Evolutionary conservation across 2,797 vertebrate species (phyloP).

Genomic region (Prunella strophiata): DNA sequence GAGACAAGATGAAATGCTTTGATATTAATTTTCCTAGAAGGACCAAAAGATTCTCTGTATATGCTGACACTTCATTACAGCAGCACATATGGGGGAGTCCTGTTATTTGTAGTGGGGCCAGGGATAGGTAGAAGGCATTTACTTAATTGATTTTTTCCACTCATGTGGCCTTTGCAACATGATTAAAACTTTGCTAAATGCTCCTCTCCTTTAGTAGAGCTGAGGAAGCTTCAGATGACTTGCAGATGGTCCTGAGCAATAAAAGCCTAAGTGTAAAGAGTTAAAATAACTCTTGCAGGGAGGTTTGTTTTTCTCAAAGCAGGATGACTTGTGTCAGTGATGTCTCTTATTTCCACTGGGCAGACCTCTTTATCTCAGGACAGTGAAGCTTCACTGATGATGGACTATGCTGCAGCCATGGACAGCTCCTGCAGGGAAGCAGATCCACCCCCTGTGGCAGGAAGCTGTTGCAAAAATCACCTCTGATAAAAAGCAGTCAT

Average conservation of each 20-base stretch:
- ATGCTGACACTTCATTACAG: background rate
- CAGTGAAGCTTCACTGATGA: conserved; percentile 87
- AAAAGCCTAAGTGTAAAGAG: background rate
- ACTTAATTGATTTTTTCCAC: background rate
- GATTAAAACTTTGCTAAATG: background rate
- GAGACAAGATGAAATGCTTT: background rate
- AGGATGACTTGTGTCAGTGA: background rate
- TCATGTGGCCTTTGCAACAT: background rate
- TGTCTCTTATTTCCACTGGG: background rate
- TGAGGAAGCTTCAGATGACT: background rate
- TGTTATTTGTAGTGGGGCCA: background rate
- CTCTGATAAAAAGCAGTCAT: background rate
- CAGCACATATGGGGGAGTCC: background rate
- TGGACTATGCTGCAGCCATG: conserved; percentile 91
- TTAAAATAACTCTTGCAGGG: background rate
- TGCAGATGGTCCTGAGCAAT: background rate
- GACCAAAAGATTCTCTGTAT: background rate
- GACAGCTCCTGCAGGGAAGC: conserved; percentile 81
- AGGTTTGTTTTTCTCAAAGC: background rate
- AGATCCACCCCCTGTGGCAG: conserved; percentile 41
- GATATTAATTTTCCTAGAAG: background rate
- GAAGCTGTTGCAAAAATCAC: conserved; percentile 8
- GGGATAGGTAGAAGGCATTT: background rate
- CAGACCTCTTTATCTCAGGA: conserved; percentile 90
- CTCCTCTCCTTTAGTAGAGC: background rate